Conservation (phyloP, 2,113 vertebrate species). For the Pycnonotus jocosus region DNA sequence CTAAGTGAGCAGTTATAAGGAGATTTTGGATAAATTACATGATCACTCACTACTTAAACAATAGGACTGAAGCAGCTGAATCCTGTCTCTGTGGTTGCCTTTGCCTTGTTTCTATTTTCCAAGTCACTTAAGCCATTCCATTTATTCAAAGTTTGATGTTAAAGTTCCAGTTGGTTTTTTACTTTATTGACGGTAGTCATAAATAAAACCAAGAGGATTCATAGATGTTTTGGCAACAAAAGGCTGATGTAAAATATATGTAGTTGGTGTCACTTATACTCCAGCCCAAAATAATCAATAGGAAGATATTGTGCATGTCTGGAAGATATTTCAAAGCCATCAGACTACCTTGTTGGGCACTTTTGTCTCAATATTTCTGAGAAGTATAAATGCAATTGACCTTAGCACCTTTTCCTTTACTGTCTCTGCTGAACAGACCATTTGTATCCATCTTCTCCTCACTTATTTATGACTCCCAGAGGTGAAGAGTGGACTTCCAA, state of each 20-base stretch:
- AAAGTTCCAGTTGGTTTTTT: neutral
- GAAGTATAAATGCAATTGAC: neutral
- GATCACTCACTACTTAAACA: neutral
- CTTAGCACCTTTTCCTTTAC: neutral
- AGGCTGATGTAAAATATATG: neutral
- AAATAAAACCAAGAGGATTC: neutral
- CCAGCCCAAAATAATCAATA: neutral
- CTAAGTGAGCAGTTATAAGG: neutral
- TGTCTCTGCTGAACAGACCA: neutral
- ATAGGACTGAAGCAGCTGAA: neutral
- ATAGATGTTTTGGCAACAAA: neutral
- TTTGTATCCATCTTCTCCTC: neutral
- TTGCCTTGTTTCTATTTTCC: neutral
- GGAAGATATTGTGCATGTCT: neutral
- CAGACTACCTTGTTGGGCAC: neutral
- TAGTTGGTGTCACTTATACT: neutral
- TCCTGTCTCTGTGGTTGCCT: neutral
- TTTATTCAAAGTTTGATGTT: neutral
- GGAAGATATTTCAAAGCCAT: neutral
- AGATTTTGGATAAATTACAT: neutral
- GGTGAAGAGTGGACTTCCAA: neutral
- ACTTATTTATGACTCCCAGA: neutral
- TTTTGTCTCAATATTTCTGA: neutral
- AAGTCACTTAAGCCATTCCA: neutral
- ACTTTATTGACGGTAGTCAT: neutral